Conservation (phyloP, 2,113 vertebrate species). For the Orycteropus afer region DNA sequence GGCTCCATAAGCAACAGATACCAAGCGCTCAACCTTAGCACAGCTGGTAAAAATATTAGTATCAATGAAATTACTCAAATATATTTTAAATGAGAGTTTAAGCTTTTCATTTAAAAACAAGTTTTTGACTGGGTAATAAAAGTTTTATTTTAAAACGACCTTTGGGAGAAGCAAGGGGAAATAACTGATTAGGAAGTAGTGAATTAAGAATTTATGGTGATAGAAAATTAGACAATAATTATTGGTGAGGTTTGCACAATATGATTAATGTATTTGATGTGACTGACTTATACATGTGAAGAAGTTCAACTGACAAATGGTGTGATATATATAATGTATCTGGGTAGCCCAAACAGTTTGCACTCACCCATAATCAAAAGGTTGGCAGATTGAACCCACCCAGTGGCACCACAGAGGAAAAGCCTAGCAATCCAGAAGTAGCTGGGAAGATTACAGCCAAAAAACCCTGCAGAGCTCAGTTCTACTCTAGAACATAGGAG, state of each 20-base stretch:
- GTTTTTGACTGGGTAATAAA: background rate
- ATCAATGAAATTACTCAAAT: background rate
- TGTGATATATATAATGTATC: background rate
- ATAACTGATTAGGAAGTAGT: too few species aligned
- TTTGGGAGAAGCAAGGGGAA: background rate
- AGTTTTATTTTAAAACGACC: background rate
- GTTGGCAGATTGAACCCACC: background rate
- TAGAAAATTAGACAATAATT: too few species aligned
- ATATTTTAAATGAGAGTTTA: background rate
- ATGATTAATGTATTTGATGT: too few species aligned
- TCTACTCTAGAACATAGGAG: too few species aligned
- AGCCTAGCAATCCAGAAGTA: too few species aligned
- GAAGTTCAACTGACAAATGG: too few species aligned
- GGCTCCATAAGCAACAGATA: background rate
- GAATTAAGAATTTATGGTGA: too few species aligned
- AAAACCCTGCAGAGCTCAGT: too few species aligned
- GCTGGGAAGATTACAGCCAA: background rate
- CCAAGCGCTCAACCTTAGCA: accelerated
- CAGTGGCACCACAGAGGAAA: too few species aligned
- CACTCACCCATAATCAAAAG: background rate
- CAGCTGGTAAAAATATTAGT: accelerated
- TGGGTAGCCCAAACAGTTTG: background rate
- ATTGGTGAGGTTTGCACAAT: too few species aligned
- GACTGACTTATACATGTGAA: too few species aligned
- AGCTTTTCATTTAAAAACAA: background rate